Conservation (phyloP, 2,797 vertebrate species). For the Meriones psammophilus region DNA sequence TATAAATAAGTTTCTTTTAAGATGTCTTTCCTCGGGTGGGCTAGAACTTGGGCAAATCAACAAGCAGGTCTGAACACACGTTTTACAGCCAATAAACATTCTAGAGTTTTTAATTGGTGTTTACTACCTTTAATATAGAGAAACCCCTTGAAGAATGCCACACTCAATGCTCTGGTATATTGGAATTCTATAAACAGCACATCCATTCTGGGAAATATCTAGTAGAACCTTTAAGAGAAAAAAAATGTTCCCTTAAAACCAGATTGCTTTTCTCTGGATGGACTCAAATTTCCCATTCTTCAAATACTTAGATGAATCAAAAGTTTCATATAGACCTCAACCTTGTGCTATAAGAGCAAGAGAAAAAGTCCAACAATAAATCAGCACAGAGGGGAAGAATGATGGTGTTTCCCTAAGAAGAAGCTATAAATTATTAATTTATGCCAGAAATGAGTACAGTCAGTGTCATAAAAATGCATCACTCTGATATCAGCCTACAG, state of each 20-base stretch:
- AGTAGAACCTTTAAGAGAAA: neutral
- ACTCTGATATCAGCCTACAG: neutral
- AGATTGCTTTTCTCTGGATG: neutral
- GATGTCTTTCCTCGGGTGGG: neutral
- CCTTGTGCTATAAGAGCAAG: neutral
- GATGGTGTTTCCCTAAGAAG: neutral
- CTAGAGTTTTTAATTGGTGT: neutral
- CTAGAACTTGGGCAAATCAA: neutral
- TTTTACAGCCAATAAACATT: neutral
- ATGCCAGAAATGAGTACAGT: neutral
- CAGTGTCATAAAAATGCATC: constrained; percentile 26
- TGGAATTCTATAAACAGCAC: neutral
- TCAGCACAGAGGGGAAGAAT: neutral
- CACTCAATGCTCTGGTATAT: neutral
- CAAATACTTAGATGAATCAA: constrained; percentile 38
- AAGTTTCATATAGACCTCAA: neutral
- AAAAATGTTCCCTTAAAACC: neutral
- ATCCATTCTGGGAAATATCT: neutral
- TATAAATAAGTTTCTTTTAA: neutral
- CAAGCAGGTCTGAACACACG: neutral
- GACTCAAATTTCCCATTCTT: constrained; percentile 3
- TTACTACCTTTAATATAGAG: neutral
- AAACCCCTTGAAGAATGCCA: neutral
- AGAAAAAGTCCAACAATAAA: neutral
- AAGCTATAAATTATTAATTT: constrained; percentile 56